Evolutionary conservation across 1,140 invertebrate genomes (phyloP).

Genomic region (Temnothorax longispinosus): DNA sequence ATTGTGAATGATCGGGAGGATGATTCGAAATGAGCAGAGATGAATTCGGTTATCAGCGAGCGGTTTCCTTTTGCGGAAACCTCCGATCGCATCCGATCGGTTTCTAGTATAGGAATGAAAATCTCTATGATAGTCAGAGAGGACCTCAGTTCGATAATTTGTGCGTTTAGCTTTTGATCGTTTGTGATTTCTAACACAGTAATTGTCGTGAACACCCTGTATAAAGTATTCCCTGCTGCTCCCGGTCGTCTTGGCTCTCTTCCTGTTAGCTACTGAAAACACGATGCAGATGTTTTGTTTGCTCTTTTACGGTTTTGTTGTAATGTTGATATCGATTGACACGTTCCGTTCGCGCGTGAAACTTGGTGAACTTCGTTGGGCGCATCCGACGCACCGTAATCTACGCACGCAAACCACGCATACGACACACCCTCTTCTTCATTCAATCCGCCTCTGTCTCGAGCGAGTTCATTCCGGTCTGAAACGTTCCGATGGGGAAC

Average conservation of each 20-base stretch:
- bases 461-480: constrained; percentile 21
- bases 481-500: constrained; percentile 8
- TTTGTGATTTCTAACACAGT: neutral
- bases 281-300: neutral
- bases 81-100: neutral
- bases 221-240: constrained; percentile 30
- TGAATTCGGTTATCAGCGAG: neutral
- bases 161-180: constrained; percentile 47
- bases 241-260: neutral
- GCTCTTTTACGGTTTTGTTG: neutral
- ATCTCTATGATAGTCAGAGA: neutral
- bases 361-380: neutral
- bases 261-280: neutral
- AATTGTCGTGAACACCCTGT: constrained; percentile 47
- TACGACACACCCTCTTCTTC: constrained; percentile 29
- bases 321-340: constrained; percentile 11
- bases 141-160: constrained; percentile 17
- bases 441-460: constrained; percentile 19
- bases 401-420: constrained; percentile 38
- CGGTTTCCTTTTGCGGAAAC: neutral
- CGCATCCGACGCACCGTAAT: constrained; percentile 22
- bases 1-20: neutral
- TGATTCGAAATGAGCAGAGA: constrained; percentile 5
- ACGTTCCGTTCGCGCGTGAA: neutral
- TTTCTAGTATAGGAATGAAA: neutral